Evolutionary conservation across 2,888 invertebrate species (phyloP).

Genomic region (Antheraea yamamai): DNA sequence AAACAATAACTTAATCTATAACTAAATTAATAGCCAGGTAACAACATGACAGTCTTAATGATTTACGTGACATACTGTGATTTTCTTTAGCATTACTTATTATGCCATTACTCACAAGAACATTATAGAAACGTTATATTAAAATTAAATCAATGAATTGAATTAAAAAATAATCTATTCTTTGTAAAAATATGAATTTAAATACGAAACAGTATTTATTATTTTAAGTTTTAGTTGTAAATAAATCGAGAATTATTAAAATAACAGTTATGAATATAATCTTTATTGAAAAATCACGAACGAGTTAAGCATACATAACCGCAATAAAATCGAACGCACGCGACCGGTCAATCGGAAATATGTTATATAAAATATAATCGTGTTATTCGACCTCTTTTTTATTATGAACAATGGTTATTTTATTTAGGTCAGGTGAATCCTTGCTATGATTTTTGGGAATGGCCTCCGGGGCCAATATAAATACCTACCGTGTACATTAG

Average conservation of each 20-base stretch:
- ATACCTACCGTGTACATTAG: conserved; percentile 29
- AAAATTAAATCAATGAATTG: no score
- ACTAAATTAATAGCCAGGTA: no score
- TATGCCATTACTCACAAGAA: no score
- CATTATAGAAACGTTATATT: no score
- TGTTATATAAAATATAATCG: conserved; percentile 36
- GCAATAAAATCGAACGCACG: conserved; percentile 21
- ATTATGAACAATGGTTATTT: conserved; percentile 28
- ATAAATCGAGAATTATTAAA: background rate
- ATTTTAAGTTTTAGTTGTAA: background rate
- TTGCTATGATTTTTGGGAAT: conserved; percentile 32
- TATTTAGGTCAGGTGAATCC: conserved; percentile 29
- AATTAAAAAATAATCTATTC: no score
- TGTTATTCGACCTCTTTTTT: conserved; percentile 30
- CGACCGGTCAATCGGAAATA: conserved; percentile 28
- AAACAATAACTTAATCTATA: no score
- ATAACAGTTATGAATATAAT: conserved; percentile 1
- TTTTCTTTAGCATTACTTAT: no score
- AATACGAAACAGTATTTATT: no score
- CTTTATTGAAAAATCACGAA: conserved; percentile 24
- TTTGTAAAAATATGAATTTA: no score
- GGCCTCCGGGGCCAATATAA: conserved; percentile 22
- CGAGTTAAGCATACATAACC: conserved; percentile 20
- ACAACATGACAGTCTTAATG: no score
- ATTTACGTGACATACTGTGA: no score